Base-by-base conservation (phyloP, 2,113 vertebrate genomes). In the Thomomys bottae region DNA sequence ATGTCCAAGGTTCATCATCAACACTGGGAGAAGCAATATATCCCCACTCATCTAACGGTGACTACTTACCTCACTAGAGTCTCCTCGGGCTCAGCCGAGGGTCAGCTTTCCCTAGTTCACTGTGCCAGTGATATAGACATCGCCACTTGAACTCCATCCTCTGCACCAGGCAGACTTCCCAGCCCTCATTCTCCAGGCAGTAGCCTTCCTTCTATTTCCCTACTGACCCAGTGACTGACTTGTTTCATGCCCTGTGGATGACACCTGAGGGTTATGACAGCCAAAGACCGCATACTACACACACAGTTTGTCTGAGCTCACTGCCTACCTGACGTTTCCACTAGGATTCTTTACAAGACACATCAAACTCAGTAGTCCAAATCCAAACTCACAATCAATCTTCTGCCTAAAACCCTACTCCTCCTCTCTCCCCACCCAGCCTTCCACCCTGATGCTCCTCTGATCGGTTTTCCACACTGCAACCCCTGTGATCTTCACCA, bases 401-500 rank as follows among this genome's bases (percentile, higher is more conserved):
- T 89, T 20, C 73, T 66, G 30, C 73, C 57, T 49, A 1, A 87
- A 87, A 61, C 26, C 54, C 32, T 5, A 23, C 26, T 57, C 81
- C 32, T 0, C 15, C 49, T 0, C 15, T 15, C 49, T 15, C 49
- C 49, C 11, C 49, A 45, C 49, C 49, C 49, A 0, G 49, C 15
- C 63, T 76, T 88, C 77, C 49, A 77, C 34, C 42, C 21, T 24
- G 82, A 87, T 61, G 59, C 32, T 24, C 68, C 17, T 84, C 40
- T 82, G 45, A 88, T 79, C 2, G 2, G 54, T 68, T 89, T 84
- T 59, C 49, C 66, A 79, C 7, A n/a, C 17, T 82, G 61, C 78
- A 90, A 71, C 66, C 63, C 79, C n/a, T 75, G 34, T 76, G 32
- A 80, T 93, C 75, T 86, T 92, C 88, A 77, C 93, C 94, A 92